Base-by-base conservation (phyloP, 2,113 vertebrate genomes). In the Mormyrus iriodes region DNA sequence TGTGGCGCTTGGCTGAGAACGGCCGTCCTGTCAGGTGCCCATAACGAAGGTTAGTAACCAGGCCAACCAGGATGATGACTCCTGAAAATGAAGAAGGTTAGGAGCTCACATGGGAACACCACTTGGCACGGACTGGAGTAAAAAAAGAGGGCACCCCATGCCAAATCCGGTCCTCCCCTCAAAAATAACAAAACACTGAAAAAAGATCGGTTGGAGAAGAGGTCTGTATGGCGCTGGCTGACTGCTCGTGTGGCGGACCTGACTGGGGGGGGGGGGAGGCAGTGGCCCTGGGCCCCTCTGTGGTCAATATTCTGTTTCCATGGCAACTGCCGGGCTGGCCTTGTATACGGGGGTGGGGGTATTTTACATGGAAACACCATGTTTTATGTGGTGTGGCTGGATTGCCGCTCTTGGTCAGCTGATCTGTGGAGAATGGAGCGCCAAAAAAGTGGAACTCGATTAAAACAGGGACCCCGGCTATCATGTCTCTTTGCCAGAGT, bases 351-450 rank as follows among this genome's bases (percentile, higher is more conserved):
- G 82, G 44, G 42, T 17, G 13, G 58, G 24, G 35, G 69, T 35
- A n/a, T 55, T 39, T 55, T 61, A 24, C 73, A 55, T 90, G 89
- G 86, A 91, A 89, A 89, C n/a, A 24, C n/a, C 65, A 87, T 87
- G 44, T 73, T 89, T 89, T 89, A 88, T 90, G 88, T 52, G 31
- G 49, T 89, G 88, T 87, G 52, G 65, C 69, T 51, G 73, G 65
- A 84, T 88, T 61, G 88, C 27, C 88, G 15, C 17, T 85, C 73
- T 65, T 87, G 65, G 51, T 90, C 85, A 85, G 73, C 42, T 82
- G 84, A 65, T 58, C 73, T 12, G 19, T 48, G 44, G 73, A 82
- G 17, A 76, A 86, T n/a, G 49, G 85, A 48, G 83, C 88, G 61
- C 65, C 88, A 87, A 90, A 90, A 89, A 61, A 13, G n/a, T 8